These are phyloP conservation scores for Morinoia aosen DNA, from an alignment of 2,888 invertebrate genomes.

Conservation along the genomic window DNA sequence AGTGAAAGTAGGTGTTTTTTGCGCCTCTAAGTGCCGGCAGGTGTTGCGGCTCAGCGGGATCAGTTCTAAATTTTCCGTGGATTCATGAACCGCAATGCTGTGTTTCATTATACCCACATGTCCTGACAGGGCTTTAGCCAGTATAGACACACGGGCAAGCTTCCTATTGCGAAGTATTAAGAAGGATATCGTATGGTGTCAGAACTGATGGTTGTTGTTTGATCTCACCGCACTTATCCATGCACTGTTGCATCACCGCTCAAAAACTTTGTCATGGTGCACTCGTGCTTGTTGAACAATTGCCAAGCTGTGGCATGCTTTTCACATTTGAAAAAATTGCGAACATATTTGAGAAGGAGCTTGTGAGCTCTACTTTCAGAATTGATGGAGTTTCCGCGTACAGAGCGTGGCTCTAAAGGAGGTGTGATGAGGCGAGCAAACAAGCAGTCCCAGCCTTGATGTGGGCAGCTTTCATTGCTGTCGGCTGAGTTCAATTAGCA, in stretches of 20 bases:
- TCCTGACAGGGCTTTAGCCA: neutral
- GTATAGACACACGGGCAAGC: neutral
- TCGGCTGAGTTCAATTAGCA: neutral
- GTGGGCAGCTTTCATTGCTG: constrained; percentile 5
- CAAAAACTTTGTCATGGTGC: neutral
- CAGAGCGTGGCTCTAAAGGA: neutral
- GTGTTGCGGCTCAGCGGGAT: neutral
- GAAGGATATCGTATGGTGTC: neutral
- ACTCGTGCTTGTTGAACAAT: too few species aligned
- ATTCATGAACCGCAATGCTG: neutral
- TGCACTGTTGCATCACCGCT: neutral
- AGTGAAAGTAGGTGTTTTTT: constrained; percentile 17
- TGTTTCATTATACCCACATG: neutral
- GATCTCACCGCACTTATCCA: neutral
- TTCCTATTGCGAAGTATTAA: neutral
- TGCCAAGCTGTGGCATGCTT: neutral
- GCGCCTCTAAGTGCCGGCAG: neutral
- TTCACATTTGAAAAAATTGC: too few species aligned
- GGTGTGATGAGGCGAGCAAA: neutral
- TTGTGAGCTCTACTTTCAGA: neutral
- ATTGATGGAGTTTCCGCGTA: neutral
- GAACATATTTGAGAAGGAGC: too few species aligned
- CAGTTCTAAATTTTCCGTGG: neutral
- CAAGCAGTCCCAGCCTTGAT: neutral
- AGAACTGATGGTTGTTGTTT: neutral